A percentile compares a stretch with the other conserved stretches of the same genome.
phyloP scores from a whole-genome alignment of 30 jellyfish, hydroid and myxozoan species.

The Sanderia malayensis region DNA sequence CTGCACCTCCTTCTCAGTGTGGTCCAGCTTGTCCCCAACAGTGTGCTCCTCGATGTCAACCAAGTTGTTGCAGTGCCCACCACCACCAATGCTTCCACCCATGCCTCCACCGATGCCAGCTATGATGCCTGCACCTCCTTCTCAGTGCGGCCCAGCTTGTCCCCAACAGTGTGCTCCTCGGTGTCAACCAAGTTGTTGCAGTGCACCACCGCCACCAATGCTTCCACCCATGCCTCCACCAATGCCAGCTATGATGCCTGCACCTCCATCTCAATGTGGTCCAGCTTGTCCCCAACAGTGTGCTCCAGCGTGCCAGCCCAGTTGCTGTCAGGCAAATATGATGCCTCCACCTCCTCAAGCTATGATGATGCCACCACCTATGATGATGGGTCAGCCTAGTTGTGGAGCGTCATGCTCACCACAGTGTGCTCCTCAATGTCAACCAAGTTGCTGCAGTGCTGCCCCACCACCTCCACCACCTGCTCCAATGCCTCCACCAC shows the following conservation, averaged over 20 bases:
- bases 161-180: slow-evolving; percentile 20
- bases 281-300: slow-evolving; percentile 52
- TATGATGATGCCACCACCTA: slow-evolving; percentile 33
- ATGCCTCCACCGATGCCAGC: slow-evolving; percentile 33
- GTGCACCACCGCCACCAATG: slow-evolving; percentile 41
- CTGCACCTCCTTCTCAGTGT: slow-evolving; percentile 28
- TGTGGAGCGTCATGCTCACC: slow-evolving; percentile 12
- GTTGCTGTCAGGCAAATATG: slow-evolving; percentile 50
- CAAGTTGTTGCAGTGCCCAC: slow-evolving; percentile 34
- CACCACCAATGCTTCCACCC: not conserved
- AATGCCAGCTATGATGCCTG: slow-evolving; percentile 32
- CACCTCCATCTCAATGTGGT: slow-evolving; percentile 17
- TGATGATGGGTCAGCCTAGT: slow-evolving; percentile 11
- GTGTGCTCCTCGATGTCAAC: slow-evolving; percentile 36
- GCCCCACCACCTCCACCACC: slow-evolving; percentile 20
- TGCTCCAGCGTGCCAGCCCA: slow-evolving; percentile 59
- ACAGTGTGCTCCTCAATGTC: slow-evolving; percentile 11
- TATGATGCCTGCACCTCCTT: not conserved
- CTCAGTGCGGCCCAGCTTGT: slow-evolving; percentile 8
- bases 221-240: slow-evolving; percentile 41
- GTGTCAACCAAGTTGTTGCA: slow-evolving; percentile 28
- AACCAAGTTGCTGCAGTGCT: not conserved
- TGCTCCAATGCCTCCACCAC: slow-evolving; percentile 7
- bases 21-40: slow-evolving; percentile 23
- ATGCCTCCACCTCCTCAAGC: slow-evolving; percentile 57